Evolutionary conservation across 2,797 vertebrate genomes (phyloP), one percentile per base, ranked within the genome.

Genomic region (Sitta carolinensis): DNA sequence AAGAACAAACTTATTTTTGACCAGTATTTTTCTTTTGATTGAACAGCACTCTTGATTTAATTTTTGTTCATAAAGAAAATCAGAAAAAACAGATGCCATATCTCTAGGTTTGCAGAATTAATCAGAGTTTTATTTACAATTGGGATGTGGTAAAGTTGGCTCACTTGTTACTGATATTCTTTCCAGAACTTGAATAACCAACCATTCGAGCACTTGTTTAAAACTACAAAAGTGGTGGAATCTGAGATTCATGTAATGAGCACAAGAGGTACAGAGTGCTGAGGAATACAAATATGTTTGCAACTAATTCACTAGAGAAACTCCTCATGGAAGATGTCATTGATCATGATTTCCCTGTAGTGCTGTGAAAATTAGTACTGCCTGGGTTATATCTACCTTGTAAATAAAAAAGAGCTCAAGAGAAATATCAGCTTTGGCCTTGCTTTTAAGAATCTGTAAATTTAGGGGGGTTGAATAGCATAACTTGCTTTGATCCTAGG

Each of bases 331-430:
- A 92, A 84, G 69, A 78, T 55, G 34, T 36, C 55, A 43, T 45
- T 92, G 82, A 81, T 84, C 50, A 34, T 87, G 29, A 84, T 95
- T 95, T 89, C 87, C 79, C 82, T 90, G 67, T 57, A 70, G 89
- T 43, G 34, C 42, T 81, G 66, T 79, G 62, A 92, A 95, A 94
- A 91, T 86, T 81, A 91, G n/a, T 84, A 57, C 58, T 88, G 62
- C 38, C 50, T 73, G 29, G 12, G 19, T 89, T 88, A 40, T 79
- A 91, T n/a, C 69, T 79, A 38, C 15, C 17, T 51, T 84, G 42
- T 76, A 92, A 95, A 94, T 48, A 38, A 79, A 72, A 94, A 94
- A 68, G 38, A 87, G 4, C 48, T 84, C 67, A 77, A 88, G 51
- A 76, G 61, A 91, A 94, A 70, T 70, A n/a, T 48, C 55, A 80